Base-by-base conservation (phyloP, 2,888 invertebrate genomes). In the Dynastes maya region DNA sequence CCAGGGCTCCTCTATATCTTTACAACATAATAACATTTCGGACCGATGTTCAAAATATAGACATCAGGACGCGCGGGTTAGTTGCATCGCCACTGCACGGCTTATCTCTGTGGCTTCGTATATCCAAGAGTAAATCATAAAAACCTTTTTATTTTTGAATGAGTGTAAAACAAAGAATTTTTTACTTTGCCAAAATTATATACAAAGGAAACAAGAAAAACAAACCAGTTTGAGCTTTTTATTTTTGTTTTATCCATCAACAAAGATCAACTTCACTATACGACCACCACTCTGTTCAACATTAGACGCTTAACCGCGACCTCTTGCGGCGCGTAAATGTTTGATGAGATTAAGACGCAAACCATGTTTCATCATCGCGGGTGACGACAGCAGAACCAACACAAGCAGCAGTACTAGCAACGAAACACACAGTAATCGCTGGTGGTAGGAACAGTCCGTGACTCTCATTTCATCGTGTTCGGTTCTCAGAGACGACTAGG, bases 281-380 rank as follows among this genome's bases (percentile, higher is more conserved):
- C 82, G 83, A 78, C 82, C 80, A 82, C 80, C 80, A 81, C 81
- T 81, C 81, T 79, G 82, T 81, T 82, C 80, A 82, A 82, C 82
- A 82, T 83, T 82, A 83, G 82, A 45, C 80, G 82, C 81, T 81
- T 78, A 82, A 81, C 83, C 83, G 82, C 83, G 83, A 82, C 80
- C 80, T 83, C 80, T 80, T 79, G 83, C 84, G 82, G 74, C 79
- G 78, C 79, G 78, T 84, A 84, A 88, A 88, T 88, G 85, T 88
- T 88, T 88, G 86, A 88, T 88, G 87, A 88, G 87, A 88, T 88
- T 88, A 88, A 88, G 88, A 88, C 87, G 86, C 86, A 87, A 88
- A 87, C 86, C 88, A 85, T 88, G 88, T 88, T 87, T 86, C 87
- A 86, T 88, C 87, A 87, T 87, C 86, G 83, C 83, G 51, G 45